These are phyloP conservation scores for Lasius platythorax DNA, from an alignment of 2,888 invertebrate genomes.

Conservation along the genomic window DNA sequence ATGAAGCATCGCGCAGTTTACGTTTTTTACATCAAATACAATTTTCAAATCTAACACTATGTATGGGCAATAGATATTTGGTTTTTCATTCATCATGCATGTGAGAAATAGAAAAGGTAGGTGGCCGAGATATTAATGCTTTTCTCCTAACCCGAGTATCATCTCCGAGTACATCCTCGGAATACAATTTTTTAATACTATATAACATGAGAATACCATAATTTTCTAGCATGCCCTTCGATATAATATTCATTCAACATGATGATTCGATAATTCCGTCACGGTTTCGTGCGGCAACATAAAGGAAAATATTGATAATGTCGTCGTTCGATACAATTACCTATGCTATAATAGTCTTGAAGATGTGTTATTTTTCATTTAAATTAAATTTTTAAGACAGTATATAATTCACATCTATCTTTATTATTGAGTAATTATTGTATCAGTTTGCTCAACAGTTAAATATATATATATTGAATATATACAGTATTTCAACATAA, in stretches of 20 bases:
- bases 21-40: background rate
- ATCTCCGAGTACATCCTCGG: background rate
- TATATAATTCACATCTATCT: background rate
- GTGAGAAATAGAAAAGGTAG: conserved; percentile 4
- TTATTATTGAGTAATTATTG: background rate
- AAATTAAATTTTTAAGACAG: background rate
- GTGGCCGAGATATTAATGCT: conserved; percentile 33
- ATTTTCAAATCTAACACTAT: background rate
- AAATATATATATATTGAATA: background rate
- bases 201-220: conserved; percentile 2
- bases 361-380: background rate
- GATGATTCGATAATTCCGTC: conserved; percentile 29
- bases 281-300: background rate
- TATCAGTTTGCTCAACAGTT: background rate
- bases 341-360: background rate
- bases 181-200: background rate
- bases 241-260: background rate
- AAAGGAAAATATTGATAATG: conserved; percentile 17
- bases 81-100: conserved; percentile 18
- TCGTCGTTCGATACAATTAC: background rate
- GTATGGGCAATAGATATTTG: background rate
- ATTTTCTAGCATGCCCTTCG: conserved; percentile 22
- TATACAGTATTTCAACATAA: background rate
- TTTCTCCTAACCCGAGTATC: background rate
- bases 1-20: background rate